These are phyloP conservation scores for Xestia c-nigrum DNA, from an alignment of 2,888 invertebrate species.

Conservation along the genomic window DNA sequence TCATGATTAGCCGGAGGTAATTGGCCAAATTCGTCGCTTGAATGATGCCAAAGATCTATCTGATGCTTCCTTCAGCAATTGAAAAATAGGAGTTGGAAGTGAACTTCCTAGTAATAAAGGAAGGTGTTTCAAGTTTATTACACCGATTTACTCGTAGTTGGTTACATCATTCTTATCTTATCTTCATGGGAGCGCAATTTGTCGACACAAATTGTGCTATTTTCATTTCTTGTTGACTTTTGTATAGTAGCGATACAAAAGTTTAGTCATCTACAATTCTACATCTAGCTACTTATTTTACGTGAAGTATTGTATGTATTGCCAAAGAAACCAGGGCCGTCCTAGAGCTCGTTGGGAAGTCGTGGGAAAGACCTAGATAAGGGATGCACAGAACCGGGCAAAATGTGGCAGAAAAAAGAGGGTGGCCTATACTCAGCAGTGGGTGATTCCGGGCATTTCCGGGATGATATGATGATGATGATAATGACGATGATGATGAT, in stretches of 20 bases:
- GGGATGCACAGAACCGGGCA: too few relatives aligned
- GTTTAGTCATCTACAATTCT: background rate
- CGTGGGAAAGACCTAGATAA: too few relatives aligned
- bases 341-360: too few relatives aligned
- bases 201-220: background rate
- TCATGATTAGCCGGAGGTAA: constrained; percentile 27
- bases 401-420: too few relatives aligned
- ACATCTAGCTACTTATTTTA: background rate
- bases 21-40: constrained; percentile 28
- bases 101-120: constrained; percentile 23
- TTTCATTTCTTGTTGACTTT: background rate
- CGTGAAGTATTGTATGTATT: background rate
- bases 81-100: constrained; percentile 44
- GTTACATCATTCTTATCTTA: constrained; percentile 16
- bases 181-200: constrained; percentile 12
- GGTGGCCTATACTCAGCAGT: too few relatives aligned
- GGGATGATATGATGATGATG: too few relatives aligned
- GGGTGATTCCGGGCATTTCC: too few relatives aligned
- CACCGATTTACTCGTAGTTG: constrained; percentile 27
- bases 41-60: constrained; percentile 12
- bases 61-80: constrained; percentile 34
- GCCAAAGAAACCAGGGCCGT: too few relatives aligned
- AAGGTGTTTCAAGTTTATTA: constrained; percentile 22
- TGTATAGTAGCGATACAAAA: background rate
- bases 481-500: too few relatives aligned